Evolutionary conservation across 2,888 invertebrate genomes (phyloP), one percentile per base, ranked within the genome.

Genomic region (Melanostoma mellinum): DNA sequence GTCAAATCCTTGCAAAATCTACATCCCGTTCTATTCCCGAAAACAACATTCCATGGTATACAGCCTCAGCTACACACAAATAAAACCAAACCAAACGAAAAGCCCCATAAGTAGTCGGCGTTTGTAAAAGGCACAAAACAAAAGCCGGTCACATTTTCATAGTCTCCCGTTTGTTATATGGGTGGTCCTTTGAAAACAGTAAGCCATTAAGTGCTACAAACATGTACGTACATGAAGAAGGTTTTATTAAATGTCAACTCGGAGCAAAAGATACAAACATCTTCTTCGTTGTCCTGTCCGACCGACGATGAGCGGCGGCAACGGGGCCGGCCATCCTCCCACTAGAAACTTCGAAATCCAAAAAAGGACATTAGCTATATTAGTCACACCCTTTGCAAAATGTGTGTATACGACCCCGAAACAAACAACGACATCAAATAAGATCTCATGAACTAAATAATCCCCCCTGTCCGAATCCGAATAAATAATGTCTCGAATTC

Each of bases 381-480:
- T 75, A 79, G 79, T 75, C 79, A 79, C 84, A 84, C 79, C 84
- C 79, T 75, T 71, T 69, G 74, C 60, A 63, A 65, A 79, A 79
- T 84, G 44, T 30, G 36, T 8, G 42, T 36, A 32, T 46, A 36
- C 36, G 46, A 61, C 69, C 73, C 77, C 58, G 52, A 69, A 69
- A 69, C 65, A 69, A 69, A 65, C 68, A 77, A 74, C 55, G 60
- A 52, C 65, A 79, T 69, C 84, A 84, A 84, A 84, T 84, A 84
- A 79, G 84, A 84, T 84, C 65, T 84, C 84, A 75, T 84, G 79
- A 84, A 79, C 84, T 79, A 75, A 84, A 75, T 74, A 84, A 79
- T 79, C 79, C 84, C 20, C 48, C 65, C 61, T 71, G 84, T 75
- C 84, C 44, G 61, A 74, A 44, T 52, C 71, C 48, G 74, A 84